Evolutionary conservation across 2,888 invertebrate species (phyloP).

Genomic region (Xestobium rufovillosum): DNA sequence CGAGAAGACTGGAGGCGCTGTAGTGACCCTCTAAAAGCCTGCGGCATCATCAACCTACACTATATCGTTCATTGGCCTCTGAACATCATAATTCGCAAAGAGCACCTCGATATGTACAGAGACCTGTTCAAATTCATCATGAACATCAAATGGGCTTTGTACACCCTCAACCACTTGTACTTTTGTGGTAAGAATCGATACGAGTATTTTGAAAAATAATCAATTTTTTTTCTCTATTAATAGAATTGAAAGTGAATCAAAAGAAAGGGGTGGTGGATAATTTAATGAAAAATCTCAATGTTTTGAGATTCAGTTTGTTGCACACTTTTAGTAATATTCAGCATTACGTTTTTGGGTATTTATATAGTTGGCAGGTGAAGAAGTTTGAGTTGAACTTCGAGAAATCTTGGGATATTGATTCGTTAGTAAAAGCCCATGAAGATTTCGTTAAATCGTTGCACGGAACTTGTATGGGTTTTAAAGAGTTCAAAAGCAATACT

Average conservation of each 20-base stretch:
- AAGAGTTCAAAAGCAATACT: too few relatives aligned
- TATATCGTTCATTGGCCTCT: conserved; percentile 38
- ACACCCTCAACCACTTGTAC: conserved; percentile 34
- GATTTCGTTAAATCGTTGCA: conserved; percentile 34
- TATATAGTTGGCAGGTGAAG: conserved; percentile 29
- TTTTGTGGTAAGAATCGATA: conserved; percentile 36
- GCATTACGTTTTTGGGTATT: conserved; percentile 37
- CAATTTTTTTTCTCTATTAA: conserved; percentile 17
- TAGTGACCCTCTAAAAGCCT: conserved; percentile 30
- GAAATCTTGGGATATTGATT: conserved; percentile 35
- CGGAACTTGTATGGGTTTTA: too few relatives aligned
- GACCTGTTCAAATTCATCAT: conserved; percentile 37
- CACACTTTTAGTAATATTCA: conserved; percentile 36
- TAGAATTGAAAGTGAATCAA: conserved; percentile 29
- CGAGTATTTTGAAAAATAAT: too few relatives aligned
- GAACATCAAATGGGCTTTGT: conserved; percentile 39
- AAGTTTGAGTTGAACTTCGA: conserved; percentile 36
- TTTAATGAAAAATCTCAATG: background rate
- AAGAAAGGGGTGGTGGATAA: conserved; percentile 6
- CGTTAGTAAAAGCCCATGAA: conserved; percentile 32
- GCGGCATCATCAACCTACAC: conserved; percentile 29
- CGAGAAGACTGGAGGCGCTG: conserved; percentile 28
- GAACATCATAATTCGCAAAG: conserved; percentile 34
- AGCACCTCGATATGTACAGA: conserved; percentile 34
- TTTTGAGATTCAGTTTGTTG: conserved; percentile 33